These are phyloP conservation scores for Acleris literana DNA, from an alignment of 2,888 invertebrate genomes.

Conservation along the genomic window DNA sequence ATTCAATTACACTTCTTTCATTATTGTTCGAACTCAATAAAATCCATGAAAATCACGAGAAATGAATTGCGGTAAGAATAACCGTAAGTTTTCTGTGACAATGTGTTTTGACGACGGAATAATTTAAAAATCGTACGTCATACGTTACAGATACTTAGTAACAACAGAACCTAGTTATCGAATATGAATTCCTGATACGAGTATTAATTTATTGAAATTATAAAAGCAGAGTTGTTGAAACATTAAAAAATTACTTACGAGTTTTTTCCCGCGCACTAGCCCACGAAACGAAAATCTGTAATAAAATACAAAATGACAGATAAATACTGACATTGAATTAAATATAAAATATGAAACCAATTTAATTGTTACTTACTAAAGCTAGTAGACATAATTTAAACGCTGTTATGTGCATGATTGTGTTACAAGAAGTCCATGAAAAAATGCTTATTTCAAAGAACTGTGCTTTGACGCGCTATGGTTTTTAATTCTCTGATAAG, in stretches of 20 bases:
- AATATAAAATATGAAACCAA: not conserved
- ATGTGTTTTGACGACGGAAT: too few relatives aligned
- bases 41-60: too few relatives aligned
- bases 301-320: constrained; percentile 8
- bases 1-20: too few relatives aligned
- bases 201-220: not conserved
- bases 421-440: constrained; percentile 36
- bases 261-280: constrained; percentile 47
- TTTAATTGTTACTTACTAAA: constrained; percentile 15
- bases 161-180: too few relatives aligned
- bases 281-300: constrained; percentile 46
- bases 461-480: constrained; percentile 52
- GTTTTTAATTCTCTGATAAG: constrained; percentile 56
- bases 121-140: too few relatives aligned
- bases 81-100: too few relatives aligned
- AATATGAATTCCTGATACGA: not conserved
- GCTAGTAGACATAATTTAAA: constrained; percentile 24
- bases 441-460: constrained; percentile 20
- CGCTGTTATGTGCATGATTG: constrained; percentile 48
- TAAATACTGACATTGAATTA: not conserved
- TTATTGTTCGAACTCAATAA: too few relatives aligned
- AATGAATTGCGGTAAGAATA: too few relatives aligned
- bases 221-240: not conserved
- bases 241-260: constrained; percentile 41
- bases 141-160: too few relatives aligned